Evolutionary conservation across 2,113 vertebrate genomes (phyloP).

Genomic region (Otolemur garnettii): DNA sequence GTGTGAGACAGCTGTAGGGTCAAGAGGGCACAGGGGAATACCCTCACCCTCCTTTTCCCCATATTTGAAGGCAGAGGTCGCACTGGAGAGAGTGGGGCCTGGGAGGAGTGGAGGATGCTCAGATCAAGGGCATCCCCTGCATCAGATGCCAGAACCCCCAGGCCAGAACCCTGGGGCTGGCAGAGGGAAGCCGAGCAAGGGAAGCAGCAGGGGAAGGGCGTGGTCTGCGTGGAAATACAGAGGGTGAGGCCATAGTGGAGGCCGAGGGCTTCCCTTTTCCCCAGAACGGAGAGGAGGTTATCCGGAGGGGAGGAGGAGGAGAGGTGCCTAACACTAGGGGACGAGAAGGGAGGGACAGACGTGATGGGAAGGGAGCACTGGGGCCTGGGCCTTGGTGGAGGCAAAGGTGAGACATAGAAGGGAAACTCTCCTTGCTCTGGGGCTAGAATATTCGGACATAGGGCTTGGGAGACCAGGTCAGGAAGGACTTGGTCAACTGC

Average conservation of each 20-base stretch:
- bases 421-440: neutral
- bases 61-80: neutral
- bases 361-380: neutral
- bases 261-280: slow-evolving; percentile 75
- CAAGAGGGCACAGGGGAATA: neutral
- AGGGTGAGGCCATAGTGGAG: slow-evolving; percentile 37
- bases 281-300: neutral
- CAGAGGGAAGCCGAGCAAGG: neutral
- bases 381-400: neutral
- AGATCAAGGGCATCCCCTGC: neutral
- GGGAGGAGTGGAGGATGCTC: neutral
- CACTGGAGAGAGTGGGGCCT: neutral
- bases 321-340: neutral
- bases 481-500: neutral
- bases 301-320: neutral
- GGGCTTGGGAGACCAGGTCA: neutral
- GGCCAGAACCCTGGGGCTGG: too few species aligned
- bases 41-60: neutral
- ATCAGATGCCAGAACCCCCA: neutral
- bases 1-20: neutral
- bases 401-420: neutral
- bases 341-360: neutral
- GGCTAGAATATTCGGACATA: neutral
- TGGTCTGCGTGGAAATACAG: slow-evolving; percentile 50
- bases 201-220: slow-evolving; percentile 52